Evolutionary conservation across 2,797 vertebrate species (phyloP).

Genomic region (Tragelaphus eurycerus): DNA sequence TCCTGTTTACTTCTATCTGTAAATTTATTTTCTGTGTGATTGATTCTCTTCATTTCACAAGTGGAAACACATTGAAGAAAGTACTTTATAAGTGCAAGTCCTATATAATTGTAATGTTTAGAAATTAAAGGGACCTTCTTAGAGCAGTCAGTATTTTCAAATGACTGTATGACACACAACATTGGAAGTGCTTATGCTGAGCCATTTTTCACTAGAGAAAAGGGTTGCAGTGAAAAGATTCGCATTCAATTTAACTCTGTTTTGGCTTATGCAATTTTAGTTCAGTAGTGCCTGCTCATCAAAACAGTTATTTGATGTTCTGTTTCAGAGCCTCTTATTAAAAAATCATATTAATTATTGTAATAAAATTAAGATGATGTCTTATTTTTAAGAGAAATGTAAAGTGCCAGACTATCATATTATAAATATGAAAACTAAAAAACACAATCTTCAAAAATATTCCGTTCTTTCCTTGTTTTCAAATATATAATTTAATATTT

Average conservation of each 20-base stretch:
- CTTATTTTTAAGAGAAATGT: conserved; percentile 22
- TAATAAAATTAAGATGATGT: conserved; percentile 7
- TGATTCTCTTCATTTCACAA: conserved; percentile 10
- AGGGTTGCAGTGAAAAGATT: neutral
- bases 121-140: conserved; percentile 24
- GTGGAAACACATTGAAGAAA: neutral
- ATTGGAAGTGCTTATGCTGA: neutral
- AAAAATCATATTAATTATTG: neutral
- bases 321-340: conserved; percentile 18
- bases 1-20: neutral
- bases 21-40: neutral
- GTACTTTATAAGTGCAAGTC: neutral
- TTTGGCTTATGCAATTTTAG: neutral
- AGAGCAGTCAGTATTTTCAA: neutral
- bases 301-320: neutral
- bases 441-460: neutral
- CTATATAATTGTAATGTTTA: neutral
- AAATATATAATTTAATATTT: conserved; percentile 18
- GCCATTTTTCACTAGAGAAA: neutral
- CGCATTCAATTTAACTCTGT: neutral
- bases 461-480: conserved; percentile 15
- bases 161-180: neutral
- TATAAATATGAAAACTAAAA: neutral
- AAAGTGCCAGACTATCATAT: neutral
- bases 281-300: neutral